These are phyloP conservation scores for Meriones unguiculatus DNA, from an alignment of 2,113 vertebrate species.

Conservation along the genomic window DNA sequence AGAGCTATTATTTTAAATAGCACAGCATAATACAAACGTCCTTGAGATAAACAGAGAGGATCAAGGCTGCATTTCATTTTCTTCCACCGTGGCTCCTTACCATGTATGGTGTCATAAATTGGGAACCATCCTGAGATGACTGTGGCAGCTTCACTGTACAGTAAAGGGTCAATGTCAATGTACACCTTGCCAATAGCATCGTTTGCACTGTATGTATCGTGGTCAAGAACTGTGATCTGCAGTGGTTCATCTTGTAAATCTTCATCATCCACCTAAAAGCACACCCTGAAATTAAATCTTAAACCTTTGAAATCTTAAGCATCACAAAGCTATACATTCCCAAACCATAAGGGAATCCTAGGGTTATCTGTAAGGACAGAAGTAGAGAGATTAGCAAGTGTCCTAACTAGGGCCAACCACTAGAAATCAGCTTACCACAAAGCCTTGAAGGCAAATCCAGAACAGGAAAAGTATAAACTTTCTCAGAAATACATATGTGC, in stretches of 20 bases:
- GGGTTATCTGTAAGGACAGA: neutral
- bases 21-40: neutral
- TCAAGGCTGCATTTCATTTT: neutral
- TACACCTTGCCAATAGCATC: constrained; percentile 99
- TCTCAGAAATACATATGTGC: neutral
- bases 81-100: constrained; percentile 83
- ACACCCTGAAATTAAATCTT: constrained; percentile 60
- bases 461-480: neutral
- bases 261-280: constrained; percentile 97
- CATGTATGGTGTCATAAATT: constrained; percentile 99
- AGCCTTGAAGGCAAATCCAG: neutral
- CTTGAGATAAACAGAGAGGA: constrained; percentile 36
- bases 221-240: constrained; percentile 98
- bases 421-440: neutral
- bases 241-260: constrained; percentile 98
- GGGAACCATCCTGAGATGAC: constrained; percentile 99
- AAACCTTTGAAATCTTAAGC: neutral
- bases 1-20: constrained; percentile 30
- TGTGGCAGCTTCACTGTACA: constrained; percentile 96
- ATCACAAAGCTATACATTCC: neutral
- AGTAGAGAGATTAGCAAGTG: neutral
- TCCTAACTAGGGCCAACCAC: neutral
- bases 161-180: constrained; percentile 98
- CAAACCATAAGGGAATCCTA: neutral
- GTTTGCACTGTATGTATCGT: constrained; percentile 98